Evolutionary conservation across 2,797 vertebrate species (phyloP), one percentile per base, ranked within the genome.

Genomic region (Pangasius sanitwongsei): DNA sequence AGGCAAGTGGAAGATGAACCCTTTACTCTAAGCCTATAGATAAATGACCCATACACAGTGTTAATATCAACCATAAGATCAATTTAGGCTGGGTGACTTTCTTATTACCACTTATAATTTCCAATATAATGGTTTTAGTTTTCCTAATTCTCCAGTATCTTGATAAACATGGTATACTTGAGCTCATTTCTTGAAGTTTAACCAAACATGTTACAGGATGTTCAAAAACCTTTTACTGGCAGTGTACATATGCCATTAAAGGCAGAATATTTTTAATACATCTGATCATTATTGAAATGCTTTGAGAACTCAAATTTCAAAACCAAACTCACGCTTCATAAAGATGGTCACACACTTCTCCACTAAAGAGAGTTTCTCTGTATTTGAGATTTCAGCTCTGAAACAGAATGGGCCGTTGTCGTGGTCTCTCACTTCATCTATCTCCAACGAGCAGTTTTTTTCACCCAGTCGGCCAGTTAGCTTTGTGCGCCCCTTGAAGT

Each of bases 331-430:
- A 96, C 96, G 0, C 0, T 89, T 6, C 87, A 93, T 93, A 0
- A 0, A 74, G 12, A 95, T 6, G 0, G 0, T 0, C 0, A 92
- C 92, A 85, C 95, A 95, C 0, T 88, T 13, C 0, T 93, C 41
- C 9, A 87, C n/a, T 63, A 94, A 96, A 44, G 94, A 94, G 89
- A 6, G 94, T 48, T 55, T 91, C 2, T 94, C 53, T 0, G 0
- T 6, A 0, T 0, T 0, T 25, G 83, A 81, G 0, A 93, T 67
- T 90, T 91, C 89, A 23, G 90, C 34, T 0, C 92, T 84, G 91
- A 95, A 95, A 90, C 95, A 96, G 90, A 91, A 96, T 2, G 94
- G 93, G 0, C 94, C 92, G 0, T 90, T 89, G 90, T 96, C 94
- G 9, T 93, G 89, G 74, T 92, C 23, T 87, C 18, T 94, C 18